phyloP scores from a whole-genome alignment of 2,797 vertebrate genomes.

The Phoebastria nigripes region DNA sequence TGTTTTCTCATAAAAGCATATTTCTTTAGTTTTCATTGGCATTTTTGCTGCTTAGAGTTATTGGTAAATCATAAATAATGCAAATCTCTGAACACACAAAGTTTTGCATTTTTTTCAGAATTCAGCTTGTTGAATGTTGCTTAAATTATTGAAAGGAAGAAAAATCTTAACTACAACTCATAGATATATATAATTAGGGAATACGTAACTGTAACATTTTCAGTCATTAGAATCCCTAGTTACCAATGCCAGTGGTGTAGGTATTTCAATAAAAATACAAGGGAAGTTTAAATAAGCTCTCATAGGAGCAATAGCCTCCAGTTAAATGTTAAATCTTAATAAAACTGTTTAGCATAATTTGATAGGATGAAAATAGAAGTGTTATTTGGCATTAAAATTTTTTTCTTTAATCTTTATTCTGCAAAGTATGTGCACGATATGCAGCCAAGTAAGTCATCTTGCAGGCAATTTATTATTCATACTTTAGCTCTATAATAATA shows the following conservation, averaged over 20 bases:
- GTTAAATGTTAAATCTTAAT: slow-evolving; percentile 54
- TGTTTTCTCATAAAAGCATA: background rate
- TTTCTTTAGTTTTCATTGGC: background rate
- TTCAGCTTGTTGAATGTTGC: background rate
- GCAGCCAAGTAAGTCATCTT: slow-evolving; percentile 12
- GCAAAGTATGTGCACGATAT: background rate
- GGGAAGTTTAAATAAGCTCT: slow-evolving; percentile 38
- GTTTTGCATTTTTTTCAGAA: background rate
- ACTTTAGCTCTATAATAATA: background rate
- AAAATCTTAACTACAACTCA: background rate
- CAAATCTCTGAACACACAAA: background rate
- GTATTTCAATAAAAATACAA: slow-evolving; percentile 49
- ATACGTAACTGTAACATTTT: slow-evolving; percentile 14
- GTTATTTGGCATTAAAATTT: slow-evolving; percentile 12
- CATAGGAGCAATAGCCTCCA: slow-evolving; percentile 38
- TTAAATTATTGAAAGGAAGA: background rate
- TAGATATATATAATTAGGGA: background rate
- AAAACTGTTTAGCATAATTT: slow-evolving; percentile 51
- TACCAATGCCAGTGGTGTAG: slow-evolving; percentile 5
- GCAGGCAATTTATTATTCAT: background rate
- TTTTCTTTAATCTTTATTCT: slow-evolving; percentile 38
- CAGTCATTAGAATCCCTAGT: background rate
- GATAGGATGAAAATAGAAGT: slow-evolving; percentile 60
- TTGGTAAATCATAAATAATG: background rate
- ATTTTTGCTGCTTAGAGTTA: background rate